Percentiles rank a stretch among this genome's conserved stretches.
Evolutionary conservation across 2,888 invertebrate species (phyloP).

Genomic region (Dasysyrphus albostriatus): DNA sequence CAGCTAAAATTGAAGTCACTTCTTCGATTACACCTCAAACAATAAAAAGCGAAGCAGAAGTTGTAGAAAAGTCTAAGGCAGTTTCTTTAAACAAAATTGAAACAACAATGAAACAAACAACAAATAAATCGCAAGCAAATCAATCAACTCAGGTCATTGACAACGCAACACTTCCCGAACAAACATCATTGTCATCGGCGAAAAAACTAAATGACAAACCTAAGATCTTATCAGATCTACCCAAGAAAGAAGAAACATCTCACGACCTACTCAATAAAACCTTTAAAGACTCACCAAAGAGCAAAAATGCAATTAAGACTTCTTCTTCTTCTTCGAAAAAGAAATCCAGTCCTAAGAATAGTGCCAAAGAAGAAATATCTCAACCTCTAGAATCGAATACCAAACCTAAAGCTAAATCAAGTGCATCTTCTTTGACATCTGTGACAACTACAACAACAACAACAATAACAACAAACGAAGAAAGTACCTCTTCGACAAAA

Average conservation of each 20-base stretch:
- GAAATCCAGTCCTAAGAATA: conserved; percentile 70
- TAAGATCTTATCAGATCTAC: not conserved
- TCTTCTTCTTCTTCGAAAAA: conserved; percentile 51
- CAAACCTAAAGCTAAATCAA: conserved; percentile 60
- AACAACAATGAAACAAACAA: not conserved
- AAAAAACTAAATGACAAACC: conserved; percentile 6
- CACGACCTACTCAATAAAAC: conserved; percentile 41
- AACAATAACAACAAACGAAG: conserved; percentile 68
- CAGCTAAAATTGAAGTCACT: not conserved
- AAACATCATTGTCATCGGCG: conserved; percentile 2
- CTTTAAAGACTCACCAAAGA: conserved; percentile 57
- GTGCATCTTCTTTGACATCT: conserved; percentile 53
- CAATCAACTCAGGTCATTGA: conserved; percentile 18
- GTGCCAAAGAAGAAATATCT: conserved; percentile 68
- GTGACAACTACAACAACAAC: conserved; percentile 63
- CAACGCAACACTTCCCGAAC: not conserved
- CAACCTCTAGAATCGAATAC: conserved; percentile 79
- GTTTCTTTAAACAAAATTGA: conserved; percentile 1
- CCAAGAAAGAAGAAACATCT: conserved; percentile 12
- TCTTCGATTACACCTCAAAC: not conserved
- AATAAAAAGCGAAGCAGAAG: not conserved
- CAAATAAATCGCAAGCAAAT: conserved; percentile 22
- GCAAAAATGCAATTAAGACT: conserved; percentile 49
- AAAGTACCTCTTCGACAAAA: conserved; percentile 80
- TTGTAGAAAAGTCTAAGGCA: not conserved